Conservation (phyloP, 64 coral and sea anemone genomes). For the Pocillopora damicornis region DNA sequence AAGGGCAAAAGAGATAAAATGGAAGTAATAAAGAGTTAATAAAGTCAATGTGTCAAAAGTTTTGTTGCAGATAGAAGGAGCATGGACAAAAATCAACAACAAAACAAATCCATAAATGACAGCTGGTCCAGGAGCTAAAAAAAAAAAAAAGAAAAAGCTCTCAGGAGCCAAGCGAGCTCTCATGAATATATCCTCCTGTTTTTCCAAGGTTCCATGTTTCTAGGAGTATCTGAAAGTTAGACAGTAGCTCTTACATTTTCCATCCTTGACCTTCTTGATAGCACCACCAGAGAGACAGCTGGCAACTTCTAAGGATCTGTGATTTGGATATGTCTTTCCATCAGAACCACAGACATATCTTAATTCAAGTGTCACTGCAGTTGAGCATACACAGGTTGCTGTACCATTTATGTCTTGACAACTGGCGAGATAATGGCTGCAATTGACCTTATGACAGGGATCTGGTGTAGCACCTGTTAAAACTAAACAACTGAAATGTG, state of each 20-base stretch:
- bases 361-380: conserved; percentile 3
- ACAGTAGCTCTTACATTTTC: not conserved
- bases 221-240: no score
- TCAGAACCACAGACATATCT: conserved; percentile 37
- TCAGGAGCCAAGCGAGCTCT: no score
- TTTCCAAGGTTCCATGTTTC: no score
- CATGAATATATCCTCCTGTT: no score
- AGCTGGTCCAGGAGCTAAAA: no score
- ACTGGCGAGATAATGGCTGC: conserved; percentile 1
- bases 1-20: no score
- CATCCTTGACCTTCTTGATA: not conserved
- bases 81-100: no score
- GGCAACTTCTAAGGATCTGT: not conserved
- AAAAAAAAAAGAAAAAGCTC: no score
- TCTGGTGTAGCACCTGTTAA: not conserved
- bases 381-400: conserved; percentile 40
- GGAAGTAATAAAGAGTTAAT: no score
- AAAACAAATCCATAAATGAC: no score
- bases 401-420: conserved; percentile 37
- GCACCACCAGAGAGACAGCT: conserved; percentile 24
- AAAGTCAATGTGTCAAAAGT: no score
- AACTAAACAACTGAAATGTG: not conserved
- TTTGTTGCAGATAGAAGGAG: no score
- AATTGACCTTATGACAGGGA: not conserved
- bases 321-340: conserved; percentile 31